Base-by-base conservation (phyloP, 37 sponge, comb jelly and placozoan species). In the Aplysina aerophoba region DNA sequence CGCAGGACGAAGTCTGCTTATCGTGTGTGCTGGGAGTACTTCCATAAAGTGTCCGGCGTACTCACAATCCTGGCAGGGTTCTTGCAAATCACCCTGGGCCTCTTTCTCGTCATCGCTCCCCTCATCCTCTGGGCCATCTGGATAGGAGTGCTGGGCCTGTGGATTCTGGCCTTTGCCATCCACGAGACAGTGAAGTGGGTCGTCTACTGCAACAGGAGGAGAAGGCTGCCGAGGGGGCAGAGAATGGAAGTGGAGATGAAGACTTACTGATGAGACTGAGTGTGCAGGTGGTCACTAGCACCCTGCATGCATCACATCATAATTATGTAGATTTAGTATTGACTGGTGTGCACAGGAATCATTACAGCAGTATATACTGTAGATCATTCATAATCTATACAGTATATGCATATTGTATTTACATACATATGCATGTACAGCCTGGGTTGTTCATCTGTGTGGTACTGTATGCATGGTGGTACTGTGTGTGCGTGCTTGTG, bases 21-120 rank as follows among this genome's bases (percentile, higher is more conserved):
- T 38, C 89, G 89, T 78, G n/a, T 79, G 0, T 91, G 87, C 73
- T 91, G 92, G 92, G 85, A 85, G 63, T 28, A 81, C 35, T 91
- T 85, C 60, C 92, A 91, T 56, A 83, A 41, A 22, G 24, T 73
- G 20, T 59, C 74, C n/a, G 92, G 92, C 4, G 34, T 87, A 58
- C 28, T 91, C 37, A 60, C 82, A 11, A 61, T 91, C 1, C 68
- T 80, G 20, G 20, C 87, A 4, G 92, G 92, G 1, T 77, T 91
- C 24, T 28, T 68, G 21, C 81, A 91, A 85, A 50, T 91, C n/a
- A 91, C 85, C 21, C 86, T 93, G 20, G 94, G 94, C 15, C 81
- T 90, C 39, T 87, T 93, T 22, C 73, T 93, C 55, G 59, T 89
- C 0, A 56, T 59, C 25, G 81, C 85, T n/a, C 90, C 94, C 17